Percentiles rank a stretch among this genome's conserved stretches.
These are phyloP conservation scores for Myotis davidii DNA, from an alignment of 2,113 vertebrate species.

Conservation along the genomic window DNA sequence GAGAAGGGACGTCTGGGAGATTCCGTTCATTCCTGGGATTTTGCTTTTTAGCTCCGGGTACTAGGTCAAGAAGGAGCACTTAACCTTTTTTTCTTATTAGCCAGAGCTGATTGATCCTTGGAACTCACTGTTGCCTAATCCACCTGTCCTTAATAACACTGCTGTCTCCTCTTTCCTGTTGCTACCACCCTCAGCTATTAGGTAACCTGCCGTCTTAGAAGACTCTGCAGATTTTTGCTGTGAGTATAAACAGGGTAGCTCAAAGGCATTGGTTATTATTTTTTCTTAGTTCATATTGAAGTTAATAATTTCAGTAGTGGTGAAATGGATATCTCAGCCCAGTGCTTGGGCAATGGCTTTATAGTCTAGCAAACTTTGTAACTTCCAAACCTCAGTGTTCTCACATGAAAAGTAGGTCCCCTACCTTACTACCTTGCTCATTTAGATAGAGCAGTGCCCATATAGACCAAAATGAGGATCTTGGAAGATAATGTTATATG, in stretches of 20 bases:
- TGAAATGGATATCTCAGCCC: not conserved
- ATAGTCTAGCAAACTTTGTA: not conserved
- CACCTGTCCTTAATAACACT: not conserved
- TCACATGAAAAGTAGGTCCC: not conserved
- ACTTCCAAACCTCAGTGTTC: not conserved
- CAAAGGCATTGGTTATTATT: not conserved
- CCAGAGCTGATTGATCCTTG: not conserved
- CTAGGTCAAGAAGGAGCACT: not conserved
- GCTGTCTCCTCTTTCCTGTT: not conserved
- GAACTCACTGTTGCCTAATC: not conserved
- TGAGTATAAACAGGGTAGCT: slow-evolving; percentile 1
- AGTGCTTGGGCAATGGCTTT: not conserved
- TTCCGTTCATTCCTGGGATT: not conserved
- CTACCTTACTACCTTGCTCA: not conserved
- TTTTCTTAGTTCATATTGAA: not conserved
- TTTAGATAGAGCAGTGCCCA: not conserved
- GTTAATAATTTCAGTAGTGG: slow-evolving; percentile 31
- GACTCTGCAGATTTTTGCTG: not conserved
- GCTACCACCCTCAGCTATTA: not conserved
- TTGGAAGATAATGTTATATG: not conserved
- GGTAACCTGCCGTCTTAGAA: not conserved
- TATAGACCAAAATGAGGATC: not conserved
- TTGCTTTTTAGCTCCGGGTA: not conserved
- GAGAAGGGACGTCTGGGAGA: not conserved
- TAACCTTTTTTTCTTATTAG: not conserved